A percentile compares a stretch with the other conserved stretches of the same genome.
Evolutionary conservation across 2,888 invertebrate genomes (phyloP).

Genomic region (Euproctis similis): DNA sequence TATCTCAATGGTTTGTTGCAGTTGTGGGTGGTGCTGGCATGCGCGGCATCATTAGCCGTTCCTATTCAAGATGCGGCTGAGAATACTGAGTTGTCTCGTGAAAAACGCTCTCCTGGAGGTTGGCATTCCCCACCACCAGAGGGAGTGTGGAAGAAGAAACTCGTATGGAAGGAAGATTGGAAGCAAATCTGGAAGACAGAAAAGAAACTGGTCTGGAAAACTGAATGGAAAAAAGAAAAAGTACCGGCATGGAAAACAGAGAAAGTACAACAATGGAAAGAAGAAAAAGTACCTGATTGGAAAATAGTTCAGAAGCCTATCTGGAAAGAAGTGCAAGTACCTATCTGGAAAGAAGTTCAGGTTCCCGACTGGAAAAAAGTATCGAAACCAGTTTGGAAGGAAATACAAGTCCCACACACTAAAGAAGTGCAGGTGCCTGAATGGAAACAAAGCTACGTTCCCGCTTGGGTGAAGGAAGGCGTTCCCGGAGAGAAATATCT

Average conservation of each 20-base stretch:
- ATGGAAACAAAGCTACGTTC: constrained; percentile 84
- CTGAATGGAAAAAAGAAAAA: constrained; percentile 84
- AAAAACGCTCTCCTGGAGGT: constrained; percentile 72
- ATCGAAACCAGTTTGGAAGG: constrained; percentile 79
- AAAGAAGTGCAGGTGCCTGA: constrained; percentile 84
- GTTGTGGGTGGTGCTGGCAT: constrained; percentile 76
- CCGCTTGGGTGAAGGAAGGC: constrained; percentile 79
- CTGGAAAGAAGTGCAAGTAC: constrained; percentile 82
- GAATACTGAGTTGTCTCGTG: constrained; percentile 55
- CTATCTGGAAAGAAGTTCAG: constrained; percentile 81
- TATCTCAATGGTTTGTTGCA: constrained; percentile 46
- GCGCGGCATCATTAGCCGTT: constrained; percentile 59
- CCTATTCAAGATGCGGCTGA: constrained; percentile 43
- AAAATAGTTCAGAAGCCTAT: constrained; percentile 81
- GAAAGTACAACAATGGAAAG: constrained; percentile 86
- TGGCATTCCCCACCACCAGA: constrained; percentile 76
- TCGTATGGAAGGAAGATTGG: constrained; percentile 90
- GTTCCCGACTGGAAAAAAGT: constrained; percentile 79
- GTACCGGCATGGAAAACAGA: constrained; percentile 87
- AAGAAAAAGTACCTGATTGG: constrained; percentile 83
- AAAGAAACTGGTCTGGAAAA: constrained; percentile 83
- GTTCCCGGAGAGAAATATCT: constrained; percentile 79
- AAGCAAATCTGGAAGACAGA: constrained; percentile 84
- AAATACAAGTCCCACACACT: constrained; percentile 80
- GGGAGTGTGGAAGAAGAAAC: constrained; percentile 88